Evolutionary conservation across 2,113 vertebrate genomes (phyloP), one percentile per base, ranked within the genome.

Genomic region (Anthoscopus minutus): DNA sequence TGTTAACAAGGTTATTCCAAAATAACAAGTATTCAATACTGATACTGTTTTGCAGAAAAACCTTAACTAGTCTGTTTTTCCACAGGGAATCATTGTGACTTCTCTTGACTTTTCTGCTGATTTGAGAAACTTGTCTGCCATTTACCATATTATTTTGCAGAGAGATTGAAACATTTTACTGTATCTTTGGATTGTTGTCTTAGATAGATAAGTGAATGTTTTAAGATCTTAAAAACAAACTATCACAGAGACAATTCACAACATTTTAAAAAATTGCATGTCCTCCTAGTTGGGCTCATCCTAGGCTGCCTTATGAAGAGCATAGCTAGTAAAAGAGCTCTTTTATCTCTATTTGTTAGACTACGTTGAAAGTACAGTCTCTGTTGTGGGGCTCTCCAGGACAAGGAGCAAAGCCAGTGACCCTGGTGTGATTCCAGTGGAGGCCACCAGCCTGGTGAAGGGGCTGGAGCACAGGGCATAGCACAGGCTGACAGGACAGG

Each of bases 31-130:
- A n/a, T n/a, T n/a, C n/a, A 16, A 4, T 5, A 27, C 22, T 4
- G 25, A 1, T 28, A 1, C 7, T 40, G 76, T n/a, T 67, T n/a
- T 15, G 13, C 50, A 6, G 76, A 53, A 53, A 22, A 13, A 35
- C 33, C 12, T 7, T 27, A 5, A 25, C 30, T 54, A 15, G 6
- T 6, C 78, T 21, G 35, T 3, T 73, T 54, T 51, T 48, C 22
- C 2, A 0, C n/a, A 17, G 31, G 25, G 23, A 60, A 53, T 6
- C 2, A 0, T 7, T 10, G 13, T 24, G 5, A 30, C 54, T n/a
- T 54, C 15, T 15, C 0, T 13, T 54, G 13, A 10, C 54, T 64
- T 64, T 73, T 28, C 17, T 33, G 60, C 20, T 45, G 1, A 4
- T 33, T 10, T 22, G 22, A 45, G 11, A 62, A 73, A n/a, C 11